These are phyloP conservation scores for Calameuta pallipes DNA, from an alignment of 2,888 invertebrate genomes.

Conservation along the genomic window DNA sequence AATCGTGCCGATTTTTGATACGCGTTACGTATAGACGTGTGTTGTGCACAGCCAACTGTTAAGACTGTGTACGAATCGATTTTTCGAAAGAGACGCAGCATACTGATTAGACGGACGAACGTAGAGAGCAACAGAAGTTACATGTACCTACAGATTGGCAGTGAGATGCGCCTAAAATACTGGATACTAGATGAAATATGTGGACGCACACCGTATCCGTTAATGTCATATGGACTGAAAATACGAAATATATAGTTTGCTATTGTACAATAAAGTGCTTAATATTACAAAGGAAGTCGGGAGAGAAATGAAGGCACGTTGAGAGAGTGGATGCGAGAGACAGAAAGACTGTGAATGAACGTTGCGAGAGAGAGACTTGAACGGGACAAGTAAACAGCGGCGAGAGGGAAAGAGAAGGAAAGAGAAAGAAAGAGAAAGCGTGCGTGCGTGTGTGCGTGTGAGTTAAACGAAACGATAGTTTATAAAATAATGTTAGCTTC, in stretches of 20 bases:
- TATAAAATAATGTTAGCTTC: constrained; percentile 7
- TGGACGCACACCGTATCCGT: not conserved
- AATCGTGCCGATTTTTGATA: constrained; percentile 4
- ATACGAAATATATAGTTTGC: not conserved
- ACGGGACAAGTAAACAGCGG: not conserved
- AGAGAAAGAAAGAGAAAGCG: constrained; percentile 28
- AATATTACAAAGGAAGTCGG: not conserved
- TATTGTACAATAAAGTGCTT: constrained; percentile 1
- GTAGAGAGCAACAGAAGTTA: not conserved
- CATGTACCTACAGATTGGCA: not conserved
- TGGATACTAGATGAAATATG: not conserved
- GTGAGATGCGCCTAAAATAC: not conserved
- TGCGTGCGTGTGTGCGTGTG: constrained; percentile 3
- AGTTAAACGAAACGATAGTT: not conserved
- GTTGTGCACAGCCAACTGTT: not conserved
- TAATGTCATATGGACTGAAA: not conserved
- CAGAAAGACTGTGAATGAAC: constrained; percentile 9
- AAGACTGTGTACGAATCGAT: not conserved
- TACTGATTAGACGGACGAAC: not conserved
- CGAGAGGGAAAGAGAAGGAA: constrained; percentile 16
- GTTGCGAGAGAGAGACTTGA: constrained; percentile 5
- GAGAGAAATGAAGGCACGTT: not conserved
- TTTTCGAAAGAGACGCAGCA: not conserved
- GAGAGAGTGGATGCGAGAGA: not conserved
- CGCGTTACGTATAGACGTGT: not conserved